These are phyloP conservation scores for Chymomyza costata DNA, from an alignment of 1,140 invertebrate genomes.

Conservation along the genomic window DNA sequence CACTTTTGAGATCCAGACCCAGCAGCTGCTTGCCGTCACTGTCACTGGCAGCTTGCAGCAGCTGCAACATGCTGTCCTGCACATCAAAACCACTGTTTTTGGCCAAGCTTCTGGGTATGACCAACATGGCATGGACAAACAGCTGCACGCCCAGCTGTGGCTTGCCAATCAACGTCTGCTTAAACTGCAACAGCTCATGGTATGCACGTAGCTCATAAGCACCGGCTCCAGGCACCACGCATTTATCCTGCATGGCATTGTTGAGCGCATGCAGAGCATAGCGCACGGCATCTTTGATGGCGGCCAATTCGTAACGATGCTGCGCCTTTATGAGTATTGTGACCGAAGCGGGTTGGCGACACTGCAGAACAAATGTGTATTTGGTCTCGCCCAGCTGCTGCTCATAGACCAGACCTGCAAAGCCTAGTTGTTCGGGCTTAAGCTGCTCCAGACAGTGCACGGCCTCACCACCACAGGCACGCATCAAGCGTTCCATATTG, in stretches of 20 bases:
- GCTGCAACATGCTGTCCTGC: conserved; percentile 94
- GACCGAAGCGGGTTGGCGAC: conserved; percentile 95
- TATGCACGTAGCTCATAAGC: conserved; percentile 95
- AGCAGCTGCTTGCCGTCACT: conserved; percentile 79
- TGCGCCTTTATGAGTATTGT: conserved; percentile 97
- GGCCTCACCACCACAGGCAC: conserved; percentile 96
- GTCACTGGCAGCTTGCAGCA: conserved; percentile 85
- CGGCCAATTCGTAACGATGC: conserved; percentile 93
- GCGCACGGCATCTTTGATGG: conserved; percentile 97
- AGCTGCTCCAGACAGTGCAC: conserved; percentile 97
- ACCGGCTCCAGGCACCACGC: conserved; percentile 94
- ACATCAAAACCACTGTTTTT: conserved; percentile 95
- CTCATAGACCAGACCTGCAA: conserved; percentile 96
- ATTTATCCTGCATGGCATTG: conserved; percentile 94
- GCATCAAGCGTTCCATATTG: conserved; percentile 98
- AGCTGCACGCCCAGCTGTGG: conserved; percentile 92
- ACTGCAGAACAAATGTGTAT: conserved; percentile 96
- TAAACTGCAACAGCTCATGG: conserved; percentile 86
- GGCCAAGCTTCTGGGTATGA: conserved; percentile 96
- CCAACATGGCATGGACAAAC: conserved; percentile 94
- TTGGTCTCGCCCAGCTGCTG: conserved; percentile 97
- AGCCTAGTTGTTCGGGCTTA: conserved; percentile 89
- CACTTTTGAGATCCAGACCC: conserved; percentile 91
- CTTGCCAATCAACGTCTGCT: conserved; percentile 92
- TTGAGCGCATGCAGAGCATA: conserved; percentile 97